Conservation (phyloP, 2,113 vertebrate species). For the Syngnathoides biaculeatus region DNA sequence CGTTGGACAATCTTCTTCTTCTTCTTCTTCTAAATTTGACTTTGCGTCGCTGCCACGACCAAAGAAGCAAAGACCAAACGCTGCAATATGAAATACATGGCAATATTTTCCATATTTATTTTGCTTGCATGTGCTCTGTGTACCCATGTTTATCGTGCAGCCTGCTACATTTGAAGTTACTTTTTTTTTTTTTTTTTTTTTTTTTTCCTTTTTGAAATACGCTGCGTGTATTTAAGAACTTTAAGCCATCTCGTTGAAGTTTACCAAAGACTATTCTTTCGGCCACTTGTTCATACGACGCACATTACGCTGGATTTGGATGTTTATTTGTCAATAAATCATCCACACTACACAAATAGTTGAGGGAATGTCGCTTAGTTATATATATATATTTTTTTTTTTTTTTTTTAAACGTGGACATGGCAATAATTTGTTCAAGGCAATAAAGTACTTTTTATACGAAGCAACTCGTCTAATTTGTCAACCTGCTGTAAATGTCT, state of each 20-base stretch:
- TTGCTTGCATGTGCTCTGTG: conserved; percentile 58
- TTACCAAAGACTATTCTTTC: conserved; percentile 37
- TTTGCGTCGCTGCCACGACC: conserved; percentile 11
- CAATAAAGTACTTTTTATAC: neutral
- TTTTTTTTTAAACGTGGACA: neutral
- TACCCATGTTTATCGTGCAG: conserved; percentile 47
- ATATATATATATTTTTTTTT: neutral
- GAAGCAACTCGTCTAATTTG: neutral
- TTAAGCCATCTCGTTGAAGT: conserved; percentile 52
- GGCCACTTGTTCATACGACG: conserved; percentile 29
- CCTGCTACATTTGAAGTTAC: conserved; percentile 26
- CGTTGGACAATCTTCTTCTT: no score
- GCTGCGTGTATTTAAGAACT: conserved; percentile 62
- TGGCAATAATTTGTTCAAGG: neutral
- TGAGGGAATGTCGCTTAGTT: neutral
- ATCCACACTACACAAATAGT: conserved; percentile 3
- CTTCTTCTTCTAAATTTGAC: no score
- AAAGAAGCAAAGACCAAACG: conserved; percentile 33
- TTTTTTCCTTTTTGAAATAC: conserved; percentile 9
- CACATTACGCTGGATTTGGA: conserved; percentile 37
- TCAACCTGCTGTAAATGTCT: neutral
- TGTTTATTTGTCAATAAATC: conserved; percentile 58
- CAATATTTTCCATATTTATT: conserved; percentile 58
- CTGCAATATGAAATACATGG: conserved; percentile 48
- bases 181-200: conserved; percentile 8